phyloP scores from a whole-genome alignment of 2,888 invertebrate species.

The Axea sp. region DNA sequence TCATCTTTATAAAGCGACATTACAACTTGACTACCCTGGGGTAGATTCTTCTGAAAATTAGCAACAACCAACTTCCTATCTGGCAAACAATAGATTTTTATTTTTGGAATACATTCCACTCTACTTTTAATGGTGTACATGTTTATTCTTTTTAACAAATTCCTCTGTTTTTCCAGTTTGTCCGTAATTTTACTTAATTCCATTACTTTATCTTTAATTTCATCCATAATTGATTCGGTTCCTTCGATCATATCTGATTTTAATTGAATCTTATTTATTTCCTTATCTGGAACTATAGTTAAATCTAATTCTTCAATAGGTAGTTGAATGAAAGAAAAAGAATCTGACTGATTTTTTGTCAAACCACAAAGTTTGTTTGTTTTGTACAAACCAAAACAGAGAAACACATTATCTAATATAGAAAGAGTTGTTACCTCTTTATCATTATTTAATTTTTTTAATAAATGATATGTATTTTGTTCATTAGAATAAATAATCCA shows the following conservation, averaged over 20 bases:
- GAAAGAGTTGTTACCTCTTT: constrained; percentile 35
- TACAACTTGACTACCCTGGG: constrained; percentile 65
- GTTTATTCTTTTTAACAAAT: constrained; percentile 71
- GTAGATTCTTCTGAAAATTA: constrained; percentile 67
- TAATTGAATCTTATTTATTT: constrained; percentile 61
- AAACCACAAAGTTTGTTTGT: constrained; percentile 66
- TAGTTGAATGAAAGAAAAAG: constrained; percentile 11
- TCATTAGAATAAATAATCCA: constrained; percentile 69
- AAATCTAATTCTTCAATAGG: constrained; percentile 44
- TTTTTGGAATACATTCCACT: constrained; percentile 63
- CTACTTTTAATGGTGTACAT: constrained; percentile 68
- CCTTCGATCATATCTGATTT: constrained; percentile 68
- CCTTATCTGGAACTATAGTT: constrained; percentile 18
- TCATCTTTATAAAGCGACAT: constrained; percentile 62
- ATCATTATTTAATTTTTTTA: constrained; percentile 58
- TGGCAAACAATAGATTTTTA: constrained; percentile 64
- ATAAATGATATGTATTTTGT: constrained; percentile 63
- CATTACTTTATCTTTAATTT: constrained; percentile 67
- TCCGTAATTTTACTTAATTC: constrained; percentile 66
- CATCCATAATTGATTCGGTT: constrained; percentile 67
- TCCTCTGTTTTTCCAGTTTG: constrained; percentile 63
- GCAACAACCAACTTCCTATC: constrained; percentile 65
- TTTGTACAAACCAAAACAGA: constrained; percentile 67
- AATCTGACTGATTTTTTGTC: constrained; percentile 18
- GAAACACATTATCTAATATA: constrained; percentile 60